A percentile compares a stretch with the other conserved stretches of the same genome.
phyloP scores from a whole-genome alignment of 2,113 vertebrate genomes.

The Eptesicus fuscus region DNA sequence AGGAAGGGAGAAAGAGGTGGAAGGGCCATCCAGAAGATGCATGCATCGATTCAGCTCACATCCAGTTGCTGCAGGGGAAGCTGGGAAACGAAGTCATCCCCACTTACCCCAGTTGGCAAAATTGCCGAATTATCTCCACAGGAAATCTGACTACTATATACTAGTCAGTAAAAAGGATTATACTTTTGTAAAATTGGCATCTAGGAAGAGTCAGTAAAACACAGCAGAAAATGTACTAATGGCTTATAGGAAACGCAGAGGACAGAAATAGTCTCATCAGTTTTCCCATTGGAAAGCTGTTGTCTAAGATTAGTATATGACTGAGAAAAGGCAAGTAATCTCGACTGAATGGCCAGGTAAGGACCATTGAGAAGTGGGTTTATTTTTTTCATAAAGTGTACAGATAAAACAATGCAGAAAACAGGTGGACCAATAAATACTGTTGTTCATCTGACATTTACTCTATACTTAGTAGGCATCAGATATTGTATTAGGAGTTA shows the following conservation, averaged over 20 bases:
- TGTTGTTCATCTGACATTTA: not conserved
- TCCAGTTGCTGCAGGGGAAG: not conserved
- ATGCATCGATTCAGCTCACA: not conserved
- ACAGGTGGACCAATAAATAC: not conserved
- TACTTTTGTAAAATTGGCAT: conserved; percentile 13
- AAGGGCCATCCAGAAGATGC: not conserved
- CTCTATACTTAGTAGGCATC: not conserved
- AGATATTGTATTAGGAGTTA: not conserved
- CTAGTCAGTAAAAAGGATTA: not conserved
- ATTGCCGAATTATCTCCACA: not conserved
- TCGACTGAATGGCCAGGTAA: not conserved
- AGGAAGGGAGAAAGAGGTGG: not conserved
- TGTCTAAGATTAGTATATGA: not conserved
- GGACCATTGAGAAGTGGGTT: not conserved
- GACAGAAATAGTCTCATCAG: not conserved
- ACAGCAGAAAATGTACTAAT: not conserved
- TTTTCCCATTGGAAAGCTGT: not conserved
- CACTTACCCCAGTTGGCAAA: not conserved
- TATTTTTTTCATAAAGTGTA: not conserved
- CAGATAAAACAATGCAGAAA: not conserved
- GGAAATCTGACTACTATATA: not conserved
- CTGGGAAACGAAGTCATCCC: not conserved
- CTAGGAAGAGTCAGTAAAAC: conserved; percentile 13
- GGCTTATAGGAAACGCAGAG: not conserved
- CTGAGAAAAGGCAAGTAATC: not conserved